Evolutionary conservation across 1,140 invertebrate species (phyloP).

Genomic region (Chelonus insularis): DNA sequence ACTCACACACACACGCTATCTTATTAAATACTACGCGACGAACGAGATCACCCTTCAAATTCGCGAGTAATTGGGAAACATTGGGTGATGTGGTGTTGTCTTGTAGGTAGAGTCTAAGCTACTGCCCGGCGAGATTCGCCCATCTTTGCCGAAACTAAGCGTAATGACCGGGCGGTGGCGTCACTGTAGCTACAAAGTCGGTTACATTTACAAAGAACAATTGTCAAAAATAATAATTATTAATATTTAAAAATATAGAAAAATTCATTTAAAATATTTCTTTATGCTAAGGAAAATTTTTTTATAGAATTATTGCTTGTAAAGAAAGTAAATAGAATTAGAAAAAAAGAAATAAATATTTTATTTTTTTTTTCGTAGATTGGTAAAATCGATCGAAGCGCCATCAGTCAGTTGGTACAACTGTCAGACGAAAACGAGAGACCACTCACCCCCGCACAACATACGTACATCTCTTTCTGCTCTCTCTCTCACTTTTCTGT

Average conservation of each 20-base stretch:
- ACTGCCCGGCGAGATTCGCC: constrained; percentile 58
- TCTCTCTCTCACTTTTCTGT: constrained; percentile 1
- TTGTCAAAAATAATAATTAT: too few species aligned
- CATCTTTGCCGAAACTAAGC: constrained; percentile 54
- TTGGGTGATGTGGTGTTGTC: constrained; percentile 53
- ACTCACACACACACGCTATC: constrained; percentile 11
- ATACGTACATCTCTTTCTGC: neutral
- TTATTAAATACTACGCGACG: constrained; percentile 16
- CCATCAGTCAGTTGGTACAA: neutral
- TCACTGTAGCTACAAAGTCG: too few species aligned
- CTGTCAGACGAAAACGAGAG: neutral
- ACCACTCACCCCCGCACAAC: constrained; percentile 20
- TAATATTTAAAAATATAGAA: too few species aligned
- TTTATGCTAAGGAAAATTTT: too few species aligned
- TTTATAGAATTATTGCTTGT: too few species aligned
- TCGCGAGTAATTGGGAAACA: constrained; percentile 45
- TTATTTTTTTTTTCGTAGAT: too few species aligned
- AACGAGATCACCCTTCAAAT: constrained; percentile 44
- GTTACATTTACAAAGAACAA: too few species aligned
- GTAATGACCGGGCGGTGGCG: constrained; percentile 41
- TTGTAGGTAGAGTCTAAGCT: constrained; percentile 60
- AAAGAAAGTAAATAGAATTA: too few species aligned
- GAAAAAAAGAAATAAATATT: constrained; percentile 1
- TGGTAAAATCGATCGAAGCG: too few species aligned
- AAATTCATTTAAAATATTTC: too few species aligned